Evolutionary conservation across 1,140 invertebrate species (phyloP).

Genomic region (Drosophila leontia): DNA sequence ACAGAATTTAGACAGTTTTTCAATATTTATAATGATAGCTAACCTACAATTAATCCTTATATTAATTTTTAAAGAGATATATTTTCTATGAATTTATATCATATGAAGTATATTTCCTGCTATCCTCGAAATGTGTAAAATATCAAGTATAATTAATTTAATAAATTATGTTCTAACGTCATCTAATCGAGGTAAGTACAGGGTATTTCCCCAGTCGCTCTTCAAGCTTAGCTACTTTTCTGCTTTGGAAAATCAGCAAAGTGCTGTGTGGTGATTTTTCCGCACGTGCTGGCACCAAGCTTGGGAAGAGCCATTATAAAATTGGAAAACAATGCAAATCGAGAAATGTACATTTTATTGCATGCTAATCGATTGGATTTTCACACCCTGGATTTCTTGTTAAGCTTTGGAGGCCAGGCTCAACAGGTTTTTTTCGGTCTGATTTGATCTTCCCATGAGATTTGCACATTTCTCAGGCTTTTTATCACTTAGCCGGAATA

Average conservation of each 20-base stretch:
- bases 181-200: not conserved
- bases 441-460: conserved; percentile 18
- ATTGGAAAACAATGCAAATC: conserved; percentile 5
- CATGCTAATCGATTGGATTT: conserved; percentile 46
- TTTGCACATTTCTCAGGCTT: conserved; percentile 23
- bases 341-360: conserved; percentile 32
- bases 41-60: not conserved
- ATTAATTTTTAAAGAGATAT: not conserved
- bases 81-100: not conserved
- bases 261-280: conserved; percentile 27
- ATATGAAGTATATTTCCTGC: not conserved
- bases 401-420: conserved; percentile 27
- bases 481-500: conserved; percentile 14
- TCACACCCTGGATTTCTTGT: conserved; percentile 35
- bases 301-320: conserved; percentile 15
- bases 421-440: conserved; percentile 10
- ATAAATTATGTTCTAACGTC: not conserved
- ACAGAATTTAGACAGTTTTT: not conserved
- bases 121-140: not conserved
- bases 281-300: conserved; percentile 45
- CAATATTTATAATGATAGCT: not conserved
- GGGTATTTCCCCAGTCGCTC: conserved; percentile 9
- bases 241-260: conserved; percentile 19
- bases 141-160: not conserved
- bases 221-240: not conserved